Percentiles rank a stretch among this genome's conserved stretches.
phyloP scores from a whole-genome alignment of 2,113 vertebrate genomes.

The Sebastes schlegelii region DNA sequence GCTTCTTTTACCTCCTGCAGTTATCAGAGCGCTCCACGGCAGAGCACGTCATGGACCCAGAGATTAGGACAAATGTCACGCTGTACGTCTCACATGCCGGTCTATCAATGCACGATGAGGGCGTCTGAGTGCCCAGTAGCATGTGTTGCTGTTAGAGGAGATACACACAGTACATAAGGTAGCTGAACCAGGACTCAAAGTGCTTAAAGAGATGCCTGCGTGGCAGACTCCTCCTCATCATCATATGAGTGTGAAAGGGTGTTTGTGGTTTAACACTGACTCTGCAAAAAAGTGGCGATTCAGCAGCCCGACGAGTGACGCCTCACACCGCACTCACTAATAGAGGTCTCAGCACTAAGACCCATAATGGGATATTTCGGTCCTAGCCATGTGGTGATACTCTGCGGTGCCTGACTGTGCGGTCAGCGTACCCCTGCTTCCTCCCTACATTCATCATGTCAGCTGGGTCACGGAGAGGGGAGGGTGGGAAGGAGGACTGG shows the following conservation, averaged over 20 bases:
- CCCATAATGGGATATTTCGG: conserved; percentile 24
- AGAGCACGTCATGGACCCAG: conserved; percentile 36
- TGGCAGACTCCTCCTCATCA: background rate
- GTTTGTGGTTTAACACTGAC: conserved; percentile 43
- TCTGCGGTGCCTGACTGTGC: background rate
- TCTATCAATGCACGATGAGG: conserved; percentile 26
- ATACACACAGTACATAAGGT: background rate
- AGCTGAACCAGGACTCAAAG: background rate
- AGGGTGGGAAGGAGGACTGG: conserved; percentile 18
- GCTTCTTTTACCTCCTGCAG: conserved; percentile 23
- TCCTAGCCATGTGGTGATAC: background rate
- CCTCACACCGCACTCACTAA: conserved; percentile 21
- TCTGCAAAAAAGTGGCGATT: conserved; percentile 42
- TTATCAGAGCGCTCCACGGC: conserved; percentile 46
- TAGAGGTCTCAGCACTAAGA: conserved; percentile 24
- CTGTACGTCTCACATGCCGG: conserved; percentile 30
- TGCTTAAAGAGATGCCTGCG: conserved; percentile 4
- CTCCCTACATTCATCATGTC: conserved; percentile 22
- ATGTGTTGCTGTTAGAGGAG: conserved; percentile 16
- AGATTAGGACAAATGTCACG: conserved; percentile 62
- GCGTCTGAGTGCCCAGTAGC: conserved; percentile 15
- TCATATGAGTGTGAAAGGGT: conserved; percentile 24
- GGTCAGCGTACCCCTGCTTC: background rate
- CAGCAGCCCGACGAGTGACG: conserved; percentile 17
- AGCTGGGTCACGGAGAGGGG: conserved; percentile 7